Percentiles rank a stretch among this genome's conserved stretches.
These are phyloP conservation scores for Diabrotica undecimpunctata DNA, from an alignment of 1,140 invertebrate species.

Conservation along the genomic window DNA sequence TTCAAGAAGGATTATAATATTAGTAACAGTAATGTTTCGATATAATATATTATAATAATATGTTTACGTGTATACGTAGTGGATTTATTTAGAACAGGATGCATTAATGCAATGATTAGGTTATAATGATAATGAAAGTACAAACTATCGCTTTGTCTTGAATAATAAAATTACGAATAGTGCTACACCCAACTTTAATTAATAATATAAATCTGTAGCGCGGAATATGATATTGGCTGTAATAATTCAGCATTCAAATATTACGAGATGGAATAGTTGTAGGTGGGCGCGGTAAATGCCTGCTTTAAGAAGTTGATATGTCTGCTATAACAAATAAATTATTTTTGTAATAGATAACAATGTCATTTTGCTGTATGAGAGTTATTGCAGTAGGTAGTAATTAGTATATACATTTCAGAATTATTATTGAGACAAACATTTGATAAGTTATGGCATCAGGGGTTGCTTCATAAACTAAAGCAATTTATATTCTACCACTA, in stretches of 20 bases:
- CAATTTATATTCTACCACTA: too few species aligned
- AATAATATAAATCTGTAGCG: constrained; percentile 1
- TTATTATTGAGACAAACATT: too few species aligned
- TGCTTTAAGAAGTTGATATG: not conserved
- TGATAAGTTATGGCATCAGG: too few species aligned
- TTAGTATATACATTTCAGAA: too few species aligned
- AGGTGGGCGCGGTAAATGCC: not conserved
- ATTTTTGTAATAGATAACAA: too few species aligned
- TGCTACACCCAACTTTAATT: constrained; percentile 2
- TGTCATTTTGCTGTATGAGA: too few species aligned
- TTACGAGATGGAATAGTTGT: not conserved
- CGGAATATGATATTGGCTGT: not conserved
- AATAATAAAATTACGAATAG: not conserved
- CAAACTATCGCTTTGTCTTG: not conserved
- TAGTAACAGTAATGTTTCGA: too few species aligned
- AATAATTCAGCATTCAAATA: not conserved
- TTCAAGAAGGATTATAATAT: too few species aligned
- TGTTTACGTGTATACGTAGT: not conserved
- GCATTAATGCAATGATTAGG: not conserved
- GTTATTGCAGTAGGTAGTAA: too few species aligned
- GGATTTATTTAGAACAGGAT: constrained; percentile 1
- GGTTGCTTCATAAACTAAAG: too few species aligned
- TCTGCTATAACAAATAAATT: too few species aligned
- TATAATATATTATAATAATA: too few species aligned
- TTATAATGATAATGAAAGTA: constrained; percentile 3